phyloP scores from a whole-genome alignment of 2,797 vertebrate species.

The Sphenodon punctatus region DNA sequence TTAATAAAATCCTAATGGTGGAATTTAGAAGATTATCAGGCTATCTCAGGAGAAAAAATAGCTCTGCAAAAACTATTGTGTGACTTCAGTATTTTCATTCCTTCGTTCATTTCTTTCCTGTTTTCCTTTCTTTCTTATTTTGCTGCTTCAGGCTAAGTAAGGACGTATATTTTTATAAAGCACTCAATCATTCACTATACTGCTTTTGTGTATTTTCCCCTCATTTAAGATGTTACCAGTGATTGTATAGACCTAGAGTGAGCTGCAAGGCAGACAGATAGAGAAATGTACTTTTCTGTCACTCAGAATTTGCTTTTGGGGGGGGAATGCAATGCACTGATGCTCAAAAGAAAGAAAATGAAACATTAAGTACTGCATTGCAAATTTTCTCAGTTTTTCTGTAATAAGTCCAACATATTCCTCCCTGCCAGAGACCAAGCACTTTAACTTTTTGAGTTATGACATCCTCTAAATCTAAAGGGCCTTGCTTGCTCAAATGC shows the following conservation, averaged over 20 bases:
- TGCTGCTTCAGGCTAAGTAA: slow-evolving; percentile 22
- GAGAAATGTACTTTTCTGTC: slow-evolving; percentile 63
- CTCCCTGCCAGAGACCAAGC: slow-evolving; percentile 26
- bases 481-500: slow-evolving; percentile 3
- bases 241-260: slow-evolving; percentile 47
- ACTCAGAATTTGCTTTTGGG: slow-evolving; percentile 59
- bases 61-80: neutral
- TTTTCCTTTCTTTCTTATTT: neutral
- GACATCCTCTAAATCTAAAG: neutral
- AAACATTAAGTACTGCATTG: slow-evolving; percentile 35
- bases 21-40: neutral
- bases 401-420: neutral
- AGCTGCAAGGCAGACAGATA: slow-evolving; percentile 65
- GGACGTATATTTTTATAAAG: slow-evolving; percentile 39
- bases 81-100: slow-evolving; percentile 5
- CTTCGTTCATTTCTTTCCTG: neutral
- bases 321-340: slow-evolving; percentile 8
- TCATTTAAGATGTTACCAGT: slow-evolving; percentile 31
- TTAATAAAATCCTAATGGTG: neutral
- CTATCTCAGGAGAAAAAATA: neutral
- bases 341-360: slow-evolving; percentile 55
- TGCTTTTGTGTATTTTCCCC: neutral
- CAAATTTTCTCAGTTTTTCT: slow-evolving; percentile 29
- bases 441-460: slow-evolving; percentile 9
- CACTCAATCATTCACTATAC: slow-evolving; percentile 32